Evolutionary conservation across 2,888 invertebrate genomes (phyloP), one percentile per base, ranked within the genome.

Genomic region (Augochlorella aurata): DNA sequence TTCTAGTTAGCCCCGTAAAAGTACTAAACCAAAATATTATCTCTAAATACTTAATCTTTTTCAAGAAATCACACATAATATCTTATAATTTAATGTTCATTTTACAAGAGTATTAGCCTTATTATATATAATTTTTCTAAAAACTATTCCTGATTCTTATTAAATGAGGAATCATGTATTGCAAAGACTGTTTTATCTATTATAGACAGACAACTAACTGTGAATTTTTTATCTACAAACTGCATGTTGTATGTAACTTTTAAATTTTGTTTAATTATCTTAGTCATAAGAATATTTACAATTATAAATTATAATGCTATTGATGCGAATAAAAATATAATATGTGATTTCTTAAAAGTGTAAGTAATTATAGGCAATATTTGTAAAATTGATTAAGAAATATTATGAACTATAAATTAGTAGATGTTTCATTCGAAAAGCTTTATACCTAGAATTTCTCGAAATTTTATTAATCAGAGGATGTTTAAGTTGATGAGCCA

Each of bases 111-210:
- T 29, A 69, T 70, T 70, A 77, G 73, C 16, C n/a, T 63, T 68
- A 69, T 78, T 65, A 24, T 44, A n/a, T 70, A 66, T 54, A 49
- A 52, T 71, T 79, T 50, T 45, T 74, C 38, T 67, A 24, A 71
- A 58, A 16, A 63, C 18, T 61, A 79, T 76, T 78, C 80, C 68
- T 72, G 69, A 74, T 80, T 73, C 69, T 85, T 79, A 66, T 87
- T 77, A 74, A 83, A 66, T 45, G 14, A 79, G 82, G 81, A 85
- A 87, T 88, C 80, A 84, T 84, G 80, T 85, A 87, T 87, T 84
- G 88, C 54, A 68, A 76, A 83, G 77, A 81, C 74, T 54, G 52
- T 80, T 68, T 71, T 68, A 63, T 69, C 66, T 78, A 73, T 24
- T 77, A 61, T 72, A 80, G 24, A 9, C 38, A 69, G n/a, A 21